Evolutionary conservation across 2,797 vertebrate genomes (phyloP), one percentile per base, ranked within the genome.

Genomic region (Rallus crepitans): DNA sequence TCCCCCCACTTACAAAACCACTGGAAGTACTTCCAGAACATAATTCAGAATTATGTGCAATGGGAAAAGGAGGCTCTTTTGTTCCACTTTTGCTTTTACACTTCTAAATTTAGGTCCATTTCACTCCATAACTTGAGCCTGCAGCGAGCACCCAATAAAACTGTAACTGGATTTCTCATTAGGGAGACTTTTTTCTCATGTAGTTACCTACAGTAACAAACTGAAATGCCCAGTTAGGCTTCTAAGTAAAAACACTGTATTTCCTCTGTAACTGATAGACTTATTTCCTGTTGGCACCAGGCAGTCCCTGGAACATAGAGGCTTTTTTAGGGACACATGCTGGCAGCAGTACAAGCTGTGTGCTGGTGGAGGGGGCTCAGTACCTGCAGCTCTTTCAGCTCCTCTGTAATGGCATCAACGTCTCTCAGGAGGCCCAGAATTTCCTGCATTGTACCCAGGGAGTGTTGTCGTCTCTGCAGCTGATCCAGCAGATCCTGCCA

Each of bases 341-440:
- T 18, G 27, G 45, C 47, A 53, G 52, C 56, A 31, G 27, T 15
- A 30, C 28, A 73, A 93, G 16, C 3, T 56, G 35, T 37, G 30
- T 60, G 52, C n/a, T 5, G 1, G 21, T 16, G 21, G 30, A 69
- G 50, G 69, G 15, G 30, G 24, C 8, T 78, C 50, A 56, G 64
- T 94, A 99, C 99, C 98, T 99, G 98, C 55, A 99, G 96, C n/a
- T 98, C 98, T 81, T 97, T 98, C 63, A 99, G 97, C 42, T 99
- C 99, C 83, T 98, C 97, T 1, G 95, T 98, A 70, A 98, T 91
- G 14, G 98, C 97, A 72, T 99, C 98, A 1, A 98, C 95, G 81
- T 99, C 98, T 91, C 98, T 96, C 59, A 99, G 97, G 59, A 99
- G 95, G 47, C 97, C 88, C 39, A 99, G 96, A 27, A 97, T 98